Base-by-base conservation (phyloP, 2,888 invertebrate genomes). In the Melipona bicolor region DNA sequence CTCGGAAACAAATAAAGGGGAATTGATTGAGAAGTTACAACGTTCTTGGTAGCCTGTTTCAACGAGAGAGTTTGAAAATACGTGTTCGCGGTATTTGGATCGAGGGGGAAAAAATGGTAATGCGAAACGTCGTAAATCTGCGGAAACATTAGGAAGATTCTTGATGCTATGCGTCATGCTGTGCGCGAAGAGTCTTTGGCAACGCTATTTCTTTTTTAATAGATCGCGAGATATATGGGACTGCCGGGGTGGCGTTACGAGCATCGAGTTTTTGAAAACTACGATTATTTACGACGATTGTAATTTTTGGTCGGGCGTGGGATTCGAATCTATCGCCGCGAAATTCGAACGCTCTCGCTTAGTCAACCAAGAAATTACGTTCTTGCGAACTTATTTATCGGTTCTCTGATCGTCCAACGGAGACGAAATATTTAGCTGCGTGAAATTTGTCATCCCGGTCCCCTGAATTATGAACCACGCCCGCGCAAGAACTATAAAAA, bases 301-400 rank as follows among this genome's bases (percentile, higher is more conserved):
- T 64, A 73, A 82, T 83, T 82, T 74, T 68, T 67, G 54, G 6
- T 50, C 54, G 21, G 64, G 68, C 73, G 78, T 75, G 83, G 71
- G 70, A 76, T 71, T 78, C 50, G 62, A 77, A 84, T 78, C 59
- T 70, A 65, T 73, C 32, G 52, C 13, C 15, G 59, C 36, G 17
- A 71, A 81, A 75, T 75, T 80, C 61, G 54, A 54, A n/a, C 43
- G 59, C 36, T 36, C 27, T 77, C 50, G 27, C 56, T n/a, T 59
- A 65, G 77, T 50, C 65, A 50, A 62, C 49, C 69, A 24, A 69
- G n/a, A 52, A 72, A 77, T 80, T 67, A 52, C 54, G 27, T 59
- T 43, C 13, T 21, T 67, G 27, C n/a, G 19, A 21, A 81, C 50
- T 59, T 61, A 49, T 43, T 65, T 52, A 27, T 56, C n/a, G 27